Conservation (phyloP, 2,888 invertebrate species). For the Furcula furcula region DNA sequence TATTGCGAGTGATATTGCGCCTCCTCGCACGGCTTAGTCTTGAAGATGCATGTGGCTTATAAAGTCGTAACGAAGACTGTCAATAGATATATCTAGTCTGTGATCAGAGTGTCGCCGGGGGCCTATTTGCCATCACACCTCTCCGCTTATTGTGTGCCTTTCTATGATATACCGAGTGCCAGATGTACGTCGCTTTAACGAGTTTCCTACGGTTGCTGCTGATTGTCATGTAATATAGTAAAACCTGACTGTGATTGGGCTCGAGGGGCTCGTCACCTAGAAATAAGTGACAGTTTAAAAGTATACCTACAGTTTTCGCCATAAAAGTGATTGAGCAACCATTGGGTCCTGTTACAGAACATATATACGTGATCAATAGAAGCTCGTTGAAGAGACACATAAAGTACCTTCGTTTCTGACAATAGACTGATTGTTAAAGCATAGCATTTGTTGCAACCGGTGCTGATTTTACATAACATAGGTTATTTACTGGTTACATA, state of each 20-base stretch:
- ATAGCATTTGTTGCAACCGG: slow-evolving; percentile 80
- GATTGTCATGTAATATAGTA: neutral
- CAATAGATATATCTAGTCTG: slow-evolving; percentile 79
- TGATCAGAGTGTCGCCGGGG: slow-evolving; percentile 80
- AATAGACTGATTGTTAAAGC: slow-evolving; percentile 81
- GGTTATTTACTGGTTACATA: slow-evolving; percentile 81
- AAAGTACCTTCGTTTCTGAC: slow-evolving; percentile 77
- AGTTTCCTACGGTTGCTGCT: slow-evolving; percentile 35
- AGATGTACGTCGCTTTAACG: slow-evolving; percentile 49
- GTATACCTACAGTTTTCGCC: slow-evolving; percentile 25
- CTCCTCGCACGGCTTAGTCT: slow-evolving; percentile 46
- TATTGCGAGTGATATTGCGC: slow-evolving; percentile 36
- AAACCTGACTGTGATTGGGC: neutral
- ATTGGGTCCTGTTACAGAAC: slow-evolving; percentile 36
- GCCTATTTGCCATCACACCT: slow-evolving; percentile 74
- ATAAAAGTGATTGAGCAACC: slow-evolving; percentile 12
- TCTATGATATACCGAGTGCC: slow-evolving; percentile 71
- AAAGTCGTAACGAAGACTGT: slow-evolving; percentile 71
- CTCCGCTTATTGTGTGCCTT: slow-evolving; percentile 81
- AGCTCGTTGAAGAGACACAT: slow-evolving; percentile 56
- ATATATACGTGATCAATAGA: slow-evolving; percentile 47
- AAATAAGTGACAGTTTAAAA: slow-evolving; percentile 15
- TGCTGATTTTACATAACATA: slow-evolving; percentile 78
- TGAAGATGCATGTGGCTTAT: slow-evolving; percentile 64
- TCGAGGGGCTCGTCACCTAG: slow-evolving; percentile 6